Percentiles rank a stretch among this genome's conserved stretches.
phyloP scores from a whole-genome alignment of 2,888 invertebrate genomes.

The Aspidapion aeneum region DNA sequence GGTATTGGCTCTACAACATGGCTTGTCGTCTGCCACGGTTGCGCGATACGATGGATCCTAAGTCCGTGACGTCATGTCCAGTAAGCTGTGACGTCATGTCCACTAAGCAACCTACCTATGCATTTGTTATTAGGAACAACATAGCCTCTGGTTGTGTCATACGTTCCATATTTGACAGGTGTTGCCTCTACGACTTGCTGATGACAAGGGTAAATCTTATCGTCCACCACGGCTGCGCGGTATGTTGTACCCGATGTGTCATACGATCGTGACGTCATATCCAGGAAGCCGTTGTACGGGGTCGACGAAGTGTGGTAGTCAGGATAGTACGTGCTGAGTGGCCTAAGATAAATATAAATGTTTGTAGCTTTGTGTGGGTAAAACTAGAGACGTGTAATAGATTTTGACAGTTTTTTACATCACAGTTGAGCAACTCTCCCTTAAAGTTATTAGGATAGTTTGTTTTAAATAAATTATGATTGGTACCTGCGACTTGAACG shows the following conservation, averaged over 20 bases:
- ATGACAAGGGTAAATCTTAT: slow-evolving; percentile 61
- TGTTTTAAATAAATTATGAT: no score
- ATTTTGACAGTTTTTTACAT: no score
- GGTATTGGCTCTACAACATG: slow-evolving; percentile 57
- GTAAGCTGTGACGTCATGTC: slow-evolving; percentile 73
- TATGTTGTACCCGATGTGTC: slow-evolving; percentile 46
- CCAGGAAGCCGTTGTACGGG: slow-evolving; percentile 78
- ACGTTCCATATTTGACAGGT: slow-evolving; percentile 53
- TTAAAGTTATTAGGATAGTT: no score
- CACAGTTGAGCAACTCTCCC: no score
- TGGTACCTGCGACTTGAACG: no score
- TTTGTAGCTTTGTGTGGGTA: no score
- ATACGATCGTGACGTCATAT: slow-evolving; percentile 67
- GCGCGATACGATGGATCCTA: slow-evolving; percentile 52
- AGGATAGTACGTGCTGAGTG: slow-evolving; percentile 79
- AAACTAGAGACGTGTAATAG: no score
- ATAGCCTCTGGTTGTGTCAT: slow-evolving; percentile 55
- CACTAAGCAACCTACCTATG: slow-evolving; percentile 45
- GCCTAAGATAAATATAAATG: slow-evolving; percentile 56
- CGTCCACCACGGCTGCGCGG: slow-evolving; percentile 48
- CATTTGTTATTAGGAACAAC: slow-evolving; percentile 52
- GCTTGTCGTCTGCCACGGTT: slow-evolving; percentile 53
- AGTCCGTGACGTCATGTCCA: slow-evolving; percentile 68
- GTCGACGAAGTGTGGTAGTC: slow-evolving; percentile 66
- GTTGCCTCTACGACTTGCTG: slow-evolving; percentile 58